These are phyloP conservation scores for Poicephalus meyeri DNA, from an alignment of 2,113 vertebrate species.

Conservation along the genomic window DNA sequence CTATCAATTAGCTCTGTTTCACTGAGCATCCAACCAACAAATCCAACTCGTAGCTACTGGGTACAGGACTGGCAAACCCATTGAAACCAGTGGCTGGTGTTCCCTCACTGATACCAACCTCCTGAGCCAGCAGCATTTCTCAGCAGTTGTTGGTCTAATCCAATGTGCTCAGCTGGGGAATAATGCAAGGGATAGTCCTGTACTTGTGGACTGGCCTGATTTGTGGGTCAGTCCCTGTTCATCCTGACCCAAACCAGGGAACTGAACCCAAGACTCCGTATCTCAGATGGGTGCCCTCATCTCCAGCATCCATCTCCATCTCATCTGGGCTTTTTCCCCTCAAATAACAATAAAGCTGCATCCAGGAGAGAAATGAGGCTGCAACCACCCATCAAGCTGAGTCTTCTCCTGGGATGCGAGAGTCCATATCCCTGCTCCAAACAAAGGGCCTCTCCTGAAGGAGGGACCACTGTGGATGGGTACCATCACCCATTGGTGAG, in stretches of 20 bases:
- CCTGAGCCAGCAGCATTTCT: neutral
- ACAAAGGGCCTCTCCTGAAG: neutral
- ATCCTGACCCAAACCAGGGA: neutral
- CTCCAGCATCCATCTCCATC: neutral
- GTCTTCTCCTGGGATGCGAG: neutral
- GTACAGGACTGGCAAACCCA: neutral
- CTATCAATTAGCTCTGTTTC: neutral
- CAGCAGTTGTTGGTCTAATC: neutral
- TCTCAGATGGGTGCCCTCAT: neutral
- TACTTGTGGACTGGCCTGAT: neutral
- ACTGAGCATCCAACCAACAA: neutral
- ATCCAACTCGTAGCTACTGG: neutral
- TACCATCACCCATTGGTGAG: neutral
- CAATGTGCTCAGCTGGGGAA: neutral
- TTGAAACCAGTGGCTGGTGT: neutral
- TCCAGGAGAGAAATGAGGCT: neutral
- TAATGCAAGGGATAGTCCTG: neutral
- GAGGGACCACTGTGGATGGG: accelerated
- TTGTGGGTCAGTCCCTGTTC: neutral
- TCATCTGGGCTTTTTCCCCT: neutral
- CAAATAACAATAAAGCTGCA: neutral
- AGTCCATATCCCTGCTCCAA: neutral
- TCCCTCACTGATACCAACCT: neutral
- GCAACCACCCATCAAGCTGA: accelerated
- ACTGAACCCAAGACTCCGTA: neutral